These are phyloP conservation scores for Channa striata DNA, from an alignment of 2,797 vertebrate genomes.

Conservation along the genomic window DNA sequence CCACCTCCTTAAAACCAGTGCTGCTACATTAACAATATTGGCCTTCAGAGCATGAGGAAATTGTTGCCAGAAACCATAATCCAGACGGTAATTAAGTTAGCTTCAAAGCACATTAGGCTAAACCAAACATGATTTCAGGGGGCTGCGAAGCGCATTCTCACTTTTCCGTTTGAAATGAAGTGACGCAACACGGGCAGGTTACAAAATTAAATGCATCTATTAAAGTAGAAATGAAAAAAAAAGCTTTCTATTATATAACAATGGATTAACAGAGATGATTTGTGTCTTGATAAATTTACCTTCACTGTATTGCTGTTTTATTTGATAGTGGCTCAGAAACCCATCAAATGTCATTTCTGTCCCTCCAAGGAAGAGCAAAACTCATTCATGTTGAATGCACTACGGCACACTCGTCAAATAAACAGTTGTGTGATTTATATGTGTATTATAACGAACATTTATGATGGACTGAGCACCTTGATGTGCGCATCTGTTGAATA, in stretches of 20 bases:
- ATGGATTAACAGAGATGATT: background rate
- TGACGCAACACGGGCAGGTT: background rate
- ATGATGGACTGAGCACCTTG: constrained; percentile 10
- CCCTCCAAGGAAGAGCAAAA: background rate
- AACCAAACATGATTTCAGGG: background rate
- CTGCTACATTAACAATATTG: background rate
- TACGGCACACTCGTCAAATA: background rate
- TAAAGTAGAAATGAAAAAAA: background rate
- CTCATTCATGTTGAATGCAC: background rate
- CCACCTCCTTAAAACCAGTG: background rate
- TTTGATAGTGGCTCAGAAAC: background rate
- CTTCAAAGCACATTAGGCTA: background rate
- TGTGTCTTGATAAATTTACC: background rate
- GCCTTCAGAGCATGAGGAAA: background rate
- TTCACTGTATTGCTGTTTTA: background rate
- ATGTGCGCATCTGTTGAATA: constrained; percentile 20
- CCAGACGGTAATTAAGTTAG: background rate
- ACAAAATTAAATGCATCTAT: background rate
- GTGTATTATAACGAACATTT: constrained; percentile 3
- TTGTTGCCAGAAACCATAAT: background rate
- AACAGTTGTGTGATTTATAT: background rate
- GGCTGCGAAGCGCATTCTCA: background rate
- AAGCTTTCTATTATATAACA: background rate
- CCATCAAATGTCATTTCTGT: background rate
- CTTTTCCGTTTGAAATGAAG: background rate